Base-by-base conservation (phyloP, 2,888 invertebrate species). In the Tortrix viridana region DNA sequence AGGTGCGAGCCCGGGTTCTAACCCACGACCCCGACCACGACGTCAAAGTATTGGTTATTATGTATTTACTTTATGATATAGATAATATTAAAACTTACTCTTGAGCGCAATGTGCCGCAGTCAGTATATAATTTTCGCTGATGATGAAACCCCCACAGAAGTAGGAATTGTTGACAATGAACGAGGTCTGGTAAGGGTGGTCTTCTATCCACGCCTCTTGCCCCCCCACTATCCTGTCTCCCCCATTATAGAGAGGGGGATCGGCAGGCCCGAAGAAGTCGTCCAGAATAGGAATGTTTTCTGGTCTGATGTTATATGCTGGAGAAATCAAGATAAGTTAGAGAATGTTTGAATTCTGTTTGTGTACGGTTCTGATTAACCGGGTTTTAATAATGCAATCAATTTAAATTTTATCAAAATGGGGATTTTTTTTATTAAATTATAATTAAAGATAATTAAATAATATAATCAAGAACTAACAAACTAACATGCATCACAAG, bases 121-220 rank as follows among this genome's bases (percentile, higher is more conserved):
- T 92, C n/a, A 90, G 26, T 14, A 93, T 86, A 65, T 86, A 90
- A 16, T 81, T 76, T 53, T 86, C 77, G 54, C 87, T 91, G 47
- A 93, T 74, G 7, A 93, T 90, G 63, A 89, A 87, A 0, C 93
- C 92, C 0, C 93, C 93, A 55, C 93, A 93, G 69, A 88, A 87
- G 65, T 83, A 92, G 0, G 81, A 80, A 54, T 87, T 83, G 71
- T 88, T 84, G 5, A 84, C 86, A 23, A 89, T 80, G 20, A 92
- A 86, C 0, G 92, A 92, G 3, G 89, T 87, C 71, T 92, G 92
- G 71, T 88, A 84, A 0, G 92, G 92, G 57, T 87, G 82, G 37
- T 89, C 84, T 22, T 84, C 84, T 20, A 87, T 88, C 7, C 71
- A 68, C 0, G 92, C 83, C 55, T 85, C 83, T 43, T 85, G 73